Evolutionary conservation across 2,888 invertebrate species (phyloP).

Genomic region (Tetranychus truncatus): DNA sequence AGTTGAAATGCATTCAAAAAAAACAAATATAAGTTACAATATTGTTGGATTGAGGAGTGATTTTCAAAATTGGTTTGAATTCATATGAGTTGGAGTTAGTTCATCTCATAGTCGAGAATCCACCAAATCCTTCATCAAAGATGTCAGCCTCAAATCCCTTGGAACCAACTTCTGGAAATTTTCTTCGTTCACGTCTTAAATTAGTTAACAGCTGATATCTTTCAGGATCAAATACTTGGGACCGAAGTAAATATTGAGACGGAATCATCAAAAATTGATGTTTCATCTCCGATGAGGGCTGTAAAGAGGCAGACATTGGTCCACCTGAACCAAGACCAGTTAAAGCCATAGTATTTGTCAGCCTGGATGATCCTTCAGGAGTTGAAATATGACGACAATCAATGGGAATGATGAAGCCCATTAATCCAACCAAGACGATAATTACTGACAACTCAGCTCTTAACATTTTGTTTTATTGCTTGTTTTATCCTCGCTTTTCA

Average conservation of each 20-base stretch:
- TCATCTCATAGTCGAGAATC: slow-evolving; percentile 27
- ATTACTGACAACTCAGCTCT: neutral
- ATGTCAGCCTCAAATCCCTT: slow-evolving; percentile 28
- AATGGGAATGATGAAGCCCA: neutral
- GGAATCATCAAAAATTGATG: neutral
- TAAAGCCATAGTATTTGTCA: neutral
- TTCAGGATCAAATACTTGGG: neutral
- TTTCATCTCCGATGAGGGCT: neutral
- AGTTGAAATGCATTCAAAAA: no score
- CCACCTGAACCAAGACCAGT: neutral
- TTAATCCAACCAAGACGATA: neutral
- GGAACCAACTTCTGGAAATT: slow-evolving; percentile 28
- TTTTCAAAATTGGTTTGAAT: no score
- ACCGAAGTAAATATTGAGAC: neutral
- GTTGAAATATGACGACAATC: neutral
- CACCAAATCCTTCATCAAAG: slow-evolving; percentile 29
- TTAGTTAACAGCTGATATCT: neutral
- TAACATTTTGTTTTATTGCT: neutral
- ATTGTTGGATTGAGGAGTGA: no score
- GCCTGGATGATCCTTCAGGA: neutral
- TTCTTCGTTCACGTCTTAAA: slow-evolving; percentile 21
- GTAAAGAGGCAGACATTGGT: neutral
- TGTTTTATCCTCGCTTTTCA: neutral
- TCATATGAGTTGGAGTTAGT: neutral
- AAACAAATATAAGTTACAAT: no score